Evolutionary conservation across 2,888 invertebrate species (phyloP), one percentile per base, ranked within the genome.

Genomic region (Lissonota sp.): DNA sequence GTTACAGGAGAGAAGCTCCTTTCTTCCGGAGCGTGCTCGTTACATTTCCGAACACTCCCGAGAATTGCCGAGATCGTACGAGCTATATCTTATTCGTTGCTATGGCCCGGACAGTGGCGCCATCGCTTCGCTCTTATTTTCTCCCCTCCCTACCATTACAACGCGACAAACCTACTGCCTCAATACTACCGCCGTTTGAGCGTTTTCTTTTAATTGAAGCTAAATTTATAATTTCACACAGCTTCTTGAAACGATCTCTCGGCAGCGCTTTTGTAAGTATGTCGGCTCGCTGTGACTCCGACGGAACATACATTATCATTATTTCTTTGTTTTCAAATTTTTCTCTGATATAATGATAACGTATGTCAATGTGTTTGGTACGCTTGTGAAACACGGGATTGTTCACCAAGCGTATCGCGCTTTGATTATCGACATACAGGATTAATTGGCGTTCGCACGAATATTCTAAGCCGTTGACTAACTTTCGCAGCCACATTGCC

Each of bases 291-390:
- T 44, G 44, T 10, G 4, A 44, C 4, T 44, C 44, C 44, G 1
- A 44, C 4, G 4, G 10, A 10, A 44, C 1, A 1, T 44, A 44
- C 1, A 44, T 44, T 44, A 44, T 42, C 42, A 44, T 44, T 44
- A 44, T 44, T 4, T 44, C 44, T 1, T 44, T 44, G 44, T 10
- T 44, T 4, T 44, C 44, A 10, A 6, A 5, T 8, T 49, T 14
- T 81, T 84, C 84, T 37, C 84, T 64, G n/a, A 79, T 74, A 26
- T 63, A 80, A 69, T 84, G 83, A 63, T 69, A 80, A 14, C 63
- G 57, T 49, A 83, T 74, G 14, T 81, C 85, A 44, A 83, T 83
- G 53, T 83, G 84, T 60, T 83, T 85, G 3, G 80, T 84, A 44
- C 84, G 64, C 57, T 85, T 84, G 42, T 84, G 83, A 14, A 69